Evolutionary conservation across 2,113 vertebrate species (phyloP).

Genomic region (Acinonyx jubatus): DNA sequence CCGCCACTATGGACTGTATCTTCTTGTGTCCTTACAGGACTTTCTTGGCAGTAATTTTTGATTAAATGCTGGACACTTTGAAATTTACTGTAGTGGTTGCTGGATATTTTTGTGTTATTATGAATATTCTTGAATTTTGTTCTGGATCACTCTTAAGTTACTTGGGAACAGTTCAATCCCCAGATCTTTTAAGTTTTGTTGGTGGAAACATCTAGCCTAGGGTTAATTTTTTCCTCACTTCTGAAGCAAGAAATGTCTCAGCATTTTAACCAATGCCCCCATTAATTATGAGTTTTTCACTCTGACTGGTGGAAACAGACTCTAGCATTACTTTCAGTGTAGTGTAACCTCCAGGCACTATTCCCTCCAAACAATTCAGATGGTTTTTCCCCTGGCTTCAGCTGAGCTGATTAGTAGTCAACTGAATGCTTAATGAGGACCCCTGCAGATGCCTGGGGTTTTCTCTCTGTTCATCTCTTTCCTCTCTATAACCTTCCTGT

Average conservation of each 20-base stretch:
- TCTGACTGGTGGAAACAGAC: neutral
- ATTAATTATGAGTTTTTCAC: neutral
- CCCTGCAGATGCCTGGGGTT: neutral
- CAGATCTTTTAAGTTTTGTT: neutral
- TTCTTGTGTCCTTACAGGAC: neutral
- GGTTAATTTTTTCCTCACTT: neutral
- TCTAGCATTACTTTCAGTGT: neutral
- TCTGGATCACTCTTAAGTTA: neutral
- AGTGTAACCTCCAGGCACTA: neutral
- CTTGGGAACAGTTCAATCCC: neutral
- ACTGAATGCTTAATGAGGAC: neutral
- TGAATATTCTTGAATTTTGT: neutral
- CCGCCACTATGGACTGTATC: neutral
- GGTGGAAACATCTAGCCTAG: neutral
- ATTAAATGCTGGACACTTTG: neutral
- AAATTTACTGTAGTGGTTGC: neutral
- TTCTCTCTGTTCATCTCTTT: neutral
- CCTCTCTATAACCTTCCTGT: neutral
- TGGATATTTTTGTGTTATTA: neutral
- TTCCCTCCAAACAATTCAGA: neutral
- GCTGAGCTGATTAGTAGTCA: neutral
- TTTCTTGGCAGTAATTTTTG: neutral
- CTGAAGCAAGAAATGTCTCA: neutral
- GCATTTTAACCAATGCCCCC: neutral
- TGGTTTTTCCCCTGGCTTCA: neutral